phyloP scores from a whole-genome alignment of 2,888 invertebrate genomes.

The Myopa testacea region DNA sequence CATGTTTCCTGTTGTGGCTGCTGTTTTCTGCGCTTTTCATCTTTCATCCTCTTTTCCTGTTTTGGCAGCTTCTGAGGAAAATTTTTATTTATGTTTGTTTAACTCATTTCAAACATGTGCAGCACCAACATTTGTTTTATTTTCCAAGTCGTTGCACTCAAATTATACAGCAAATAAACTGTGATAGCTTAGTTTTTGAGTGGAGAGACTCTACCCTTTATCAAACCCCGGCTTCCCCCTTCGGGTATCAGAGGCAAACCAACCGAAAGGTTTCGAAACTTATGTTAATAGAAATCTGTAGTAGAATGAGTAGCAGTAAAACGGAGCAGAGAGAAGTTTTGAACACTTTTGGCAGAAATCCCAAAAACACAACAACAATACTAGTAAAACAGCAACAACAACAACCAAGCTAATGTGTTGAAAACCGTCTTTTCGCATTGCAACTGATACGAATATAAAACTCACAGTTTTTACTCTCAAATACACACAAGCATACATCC shows the following conservation, averaged over 20 bases:
- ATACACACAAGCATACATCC: background rate
- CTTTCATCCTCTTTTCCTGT: background rate
- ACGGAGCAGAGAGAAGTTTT: too few species aligned
- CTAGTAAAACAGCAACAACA: background rate
- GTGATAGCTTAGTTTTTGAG: background rate
- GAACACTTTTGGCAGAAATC: background rate
- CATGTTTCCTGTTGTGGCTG: background rate
- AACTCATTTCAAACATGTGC: background rate
- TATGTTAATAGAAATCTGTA: too few species aligned
- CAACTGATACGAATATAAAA: background rate
- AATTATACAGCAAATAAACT: slow-evolving; percentile 26
- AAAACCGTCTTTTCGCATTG: background rate
- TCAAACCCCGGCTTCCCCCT: too few species aligned
- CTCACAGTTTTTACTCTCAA: background rate
- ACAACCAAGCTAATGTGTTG: background rate
- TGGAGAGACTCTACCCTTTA: too few species aligned
- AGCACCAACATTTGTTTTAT: background rate
- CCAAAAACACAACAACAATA: background rate
- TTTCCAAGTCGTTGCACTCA: slow-evolving; percentile 23
- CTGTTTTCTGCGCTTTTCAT: background rate
- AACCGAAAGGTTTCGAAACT: too few species aligned
- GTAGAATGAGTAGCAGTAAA: too few species aligned
- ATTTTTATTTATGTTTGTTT: background rate
- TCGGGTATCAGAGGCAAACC: too few species aligned
- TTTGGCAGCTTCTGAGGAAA: background rate